Percentiles rank a stretch among this genome's conserved stretches.
These are phyloP conservation scores for Hippocampus abdominalis DNA, from an alignment of 2,113 vertebrate genomes.

Conservation along the genomic window DNA sequence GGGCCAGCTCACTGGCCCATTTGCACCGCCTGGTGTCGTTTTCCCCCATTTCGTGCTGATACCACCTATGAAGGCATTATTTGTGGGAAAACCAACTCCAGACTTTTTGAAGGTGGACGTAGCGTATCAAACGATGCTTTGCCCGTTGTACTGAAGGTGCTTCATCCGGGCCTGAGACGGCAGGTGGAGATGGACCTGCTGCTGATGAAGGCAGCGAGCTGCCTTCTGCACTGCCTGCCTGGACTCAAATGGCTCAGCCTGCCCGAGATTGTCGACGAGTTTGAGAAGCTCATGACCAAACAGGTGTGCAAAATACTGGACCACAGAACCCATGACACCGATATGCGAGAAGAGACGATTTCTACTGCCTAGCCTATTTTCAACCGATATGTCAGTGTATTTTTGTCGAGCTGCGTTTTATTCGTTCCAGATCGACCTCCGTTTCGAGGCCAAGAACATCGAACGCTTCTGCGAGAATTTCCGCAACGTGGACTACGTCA, in stretches of 20 bases:
- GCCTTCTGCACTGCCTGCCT: constrained; percentile 80
- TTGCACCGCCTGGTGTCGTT: too few relatives aligned
- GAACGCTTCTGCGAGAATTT: constrained; percentile 88
- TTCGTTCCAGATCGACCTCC: constrained; percentile 83
- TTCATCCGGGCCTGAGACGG: constrained; percentile 85
- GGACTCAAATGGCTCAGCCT: constrained; percentile 94
- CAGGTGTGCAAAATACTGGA: constrained; percentile 71
- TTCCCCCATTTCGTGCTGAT: too few relatives aligned
- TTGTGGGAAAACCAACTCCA: too few relatives aligned
- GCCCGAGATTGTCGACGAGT: constrained; percentile 86
- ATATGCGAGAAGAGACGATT: neutral
- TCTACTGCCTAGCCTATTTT: too few relatives aligned
- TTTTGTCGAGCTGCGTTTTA: too few relatives aligned
- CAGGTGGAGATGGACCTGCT: constrained; percentile 87
- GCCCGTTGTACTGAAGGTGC: constrained; percentile 69
- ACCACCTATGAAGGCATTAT: too few relatives aligned
- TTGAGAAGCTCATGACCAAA: constrained; percentile 93
- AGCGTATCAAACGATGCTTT: neutral
- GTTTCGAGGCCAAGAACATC: constrained; percentile 87
- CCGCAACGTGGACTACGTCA: constrained; percentile 79
- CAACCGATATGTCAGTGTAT: too few relatives aligned
- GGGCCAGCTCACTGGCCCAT: too few relatives aligned
- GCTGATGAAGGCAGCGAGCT: constrained; percentile 85
- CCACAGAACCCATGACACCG: neutral
- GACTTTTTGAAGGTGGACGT: too few relatives aligned